Evolutionary conservation across 2,113 vertebrate species (phyloP), one percentile per base, ranked within the genome.

Genomic region (Caranx ignobilis): DNA sequence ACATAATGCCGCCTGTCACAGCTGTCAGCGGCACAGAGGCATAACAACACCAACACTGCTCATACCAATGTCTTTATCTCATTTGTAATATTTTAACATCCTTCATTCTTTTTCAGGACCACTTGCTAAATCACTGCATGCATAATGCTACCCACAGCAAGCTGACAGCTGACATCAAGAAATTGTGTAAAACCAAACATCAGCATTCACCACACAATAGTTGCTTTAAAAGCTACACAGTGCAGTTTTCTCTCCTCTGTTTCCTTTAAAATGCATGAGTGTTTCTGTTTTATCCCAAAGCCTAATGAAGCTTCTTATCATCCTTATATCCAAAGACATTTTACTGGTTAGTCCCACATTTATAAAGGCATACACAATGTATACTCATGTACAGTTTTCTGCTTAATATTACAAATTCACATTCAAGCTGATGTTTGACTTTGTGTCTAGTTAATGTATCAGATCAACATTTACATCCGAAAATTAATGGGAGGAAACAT

Each of bases 251-350:
- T 45, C 37, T 71, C 5, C 50, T 80, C 73, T 62, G 73, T 61
- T 82, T 84, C 37, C 48, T 67, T 54, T 66, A 71, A 78, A 77
- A 81, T 31, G 70, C 69, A 64, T 71, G 72, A 55, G 50, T 31
- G 70, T 48, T 18, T 72, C 55, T 26, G 54, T 82, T 55, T 67
- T 63, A 74, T 79, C 55, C 65, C 66, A 3, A 64, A 52, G 66
- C 61, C 75, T 77, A 85, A 88, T 88, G 84, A 78, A 65, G 77
- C 86, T 39, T 81, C 73, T 68, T 76, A 59, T 70, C 80, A 73
- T 60, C 16, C 31, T 39, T 61, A 79, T 75, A 89, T 84, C 66
- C 73, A 55, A 62, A 60, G 82, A 83, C n/a, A 52, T 79, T 82
- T 73, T 73, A 31, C 71, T 21, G 34, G 56, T 75, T 65, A 19